phyloP scores from a whole-genome alignment of 2,797 vertebrate species.

The Clamator glandarius region DNA sequence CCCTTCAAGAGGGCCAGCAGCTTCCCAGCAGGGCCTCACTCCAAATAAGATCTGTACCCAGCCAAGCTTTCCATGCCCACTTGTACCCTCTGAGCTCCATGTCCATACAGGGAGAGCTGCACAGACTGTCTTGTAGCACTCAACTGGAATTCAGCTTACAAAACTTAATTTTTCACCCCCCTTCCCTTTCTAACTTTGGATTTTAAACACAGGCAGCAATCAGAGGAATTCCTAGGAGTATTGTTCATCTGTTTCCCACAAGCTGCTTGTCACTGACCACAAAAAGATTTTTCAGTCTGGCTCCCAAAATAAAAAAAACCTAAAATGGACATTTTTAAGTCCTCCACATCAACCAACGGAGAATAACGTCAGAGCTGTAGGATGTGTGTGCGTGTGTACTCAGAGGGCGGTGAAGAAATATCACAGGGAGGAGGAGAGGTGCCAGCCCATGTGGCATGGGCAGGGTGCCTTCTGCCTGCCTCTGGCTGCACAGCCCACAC shows the following conservation, averaged over 20 bases:
- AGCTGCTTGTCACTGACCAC: slow-evolving; percentile 46
- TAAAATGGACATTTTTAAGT: slow-evolving; percentile 66
- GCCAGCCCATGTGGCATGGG: background rate
- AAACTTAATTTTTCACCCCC: background rate
- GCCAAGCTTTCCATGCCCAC: background rate
- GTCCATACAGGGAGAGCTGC: slow-evolving; percentile 55
- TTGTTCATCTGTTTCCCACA: slow-evolving; percentile 68
- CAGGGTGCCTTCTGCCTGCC: background rate
- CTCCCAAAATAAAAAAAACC: slow-evolving; percentile 53
- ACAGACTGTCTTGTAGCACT: background rate
- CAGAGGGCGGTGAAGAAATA: background rate
- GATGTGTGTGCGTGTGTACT: background rate
- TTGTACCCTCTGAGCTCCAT: background rate
- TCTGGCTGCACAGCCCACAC: accelerated
- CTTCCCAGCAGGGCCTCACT: background rate
- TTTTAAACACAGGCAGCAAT: slow-evolving; percentile 62
- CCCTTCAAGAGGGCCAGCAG: background rate
- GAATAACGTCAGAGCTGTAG: background rate
- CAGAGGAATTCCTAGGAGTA: slow-evolving; percentile 60
- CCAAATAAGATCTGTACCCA: background rate
- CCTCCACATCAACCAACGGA: background rate
- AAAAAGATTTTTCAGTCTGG: slow-evolving; percentile 17
- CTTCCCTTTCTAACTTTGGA: slow-evolving; percentile 48
- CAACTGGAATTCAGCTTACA: slow-evolving; percentile 41
- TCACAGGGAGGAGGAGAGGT: background rate